A percentile compares a stretch with the other conserved stretches of the same genome.
Evolutionary conservation across 1,140 invertebrate species (phyloP).

Genomic region (Daktulosphaira vitifoliae): DNA sequence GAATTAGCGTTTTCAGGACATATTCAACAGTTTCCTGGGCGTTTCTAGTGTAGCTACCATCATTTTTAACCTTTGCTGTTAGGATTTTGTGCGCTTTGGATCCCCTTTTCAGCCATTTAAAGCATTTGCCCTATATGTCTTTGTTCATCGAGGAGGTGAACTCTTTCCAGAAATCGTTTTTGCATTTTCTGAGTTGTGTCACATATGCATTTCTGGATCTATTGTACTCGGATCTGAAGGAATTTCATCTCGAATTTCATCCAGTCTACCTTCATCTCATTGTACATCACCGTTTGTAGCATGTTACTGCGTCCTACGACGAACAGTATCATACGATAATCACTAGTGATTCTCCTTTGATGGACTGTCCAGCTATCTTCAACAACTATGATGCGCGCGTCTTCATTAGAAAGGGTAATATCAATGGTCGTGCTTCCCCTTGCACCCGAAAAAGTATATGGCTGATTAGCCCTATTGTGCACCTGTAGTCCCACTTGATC

Average conservation of each 20-base stretch:
- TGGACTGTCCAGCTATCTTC: background rate
- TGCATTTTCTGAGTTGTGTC: no score
- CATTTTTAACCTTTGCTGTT: accelerated
- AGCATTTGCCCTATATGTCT: background rate
- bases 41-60: background rate
- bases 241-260: no score
- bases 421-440: background rate
- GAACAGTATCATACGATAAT: background rate
- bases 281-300: no score
- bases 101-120: background rate
- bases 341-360: background rate
- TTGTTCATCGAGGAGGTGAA: background rate
- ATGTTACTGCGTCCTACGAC: background rate
- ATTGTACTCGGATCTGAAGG: no score
- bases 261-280: no score
- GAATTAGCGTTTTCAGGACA: background rate
- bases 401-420: background rate
- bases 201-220: no score
- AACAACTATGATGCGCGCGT: background rate
- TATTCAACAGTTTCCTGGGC: background rate
- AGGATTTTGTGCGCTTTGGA: no score
- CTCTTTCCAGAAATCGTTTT: background rate
- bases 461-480: background rate
- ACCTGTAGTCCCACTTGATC: background rate
- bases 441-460: background rate